Percentiles rank a stretch among this genome's conserved stretches.
phyloP scores from a whole-genome alignment of 2,888 invertebrate species.

The Rhogogaster chlorosoma region DNA sequence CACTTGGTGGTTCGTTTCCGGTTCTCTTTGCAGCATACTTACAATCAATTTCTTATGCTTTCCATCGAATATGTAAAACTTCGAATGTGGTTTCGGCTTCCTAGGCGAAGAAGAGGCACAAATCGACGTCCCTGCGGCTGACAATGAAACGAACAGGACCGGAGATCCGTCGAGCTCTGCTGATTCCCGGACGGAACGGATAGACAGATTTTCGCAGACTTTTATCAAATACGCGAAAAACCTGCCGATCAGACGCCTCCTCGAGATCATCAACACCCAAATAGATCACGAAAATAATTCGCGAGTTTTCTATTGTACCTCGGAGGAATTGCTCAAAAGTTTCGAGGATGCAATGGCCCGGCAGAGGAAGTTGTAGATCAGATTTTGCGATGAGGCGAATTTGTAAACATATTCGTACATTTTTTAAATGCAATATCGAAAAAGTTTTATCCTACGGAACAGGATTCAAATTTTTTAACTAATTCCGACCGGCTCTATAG shows the following conservation, averaged over 20 bases:
- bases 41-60: not conserved
- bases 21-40: not conserved
- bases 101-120: not conserved
- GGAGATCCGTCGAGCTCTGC: not conserved
- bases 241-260: constrained; percentile 57
- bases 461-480: not conserved
- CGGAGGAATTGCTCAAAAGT: constrained; percentile 52
- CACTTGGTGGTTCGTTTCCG: constrained; percentile 34
- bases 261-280: constrained; percentile 58
- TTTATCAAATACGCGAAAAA: constrained; percentile 63
- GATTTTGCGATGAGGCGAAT: not conserved
- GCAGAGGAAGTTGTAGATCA: not conserved
- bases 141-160: not conserved
- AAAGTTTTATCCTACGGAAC: not conserved
- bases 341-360: not conserved
- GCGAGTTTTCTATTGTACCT: constrained; percentile 58
- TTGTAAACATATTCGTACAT: not conserved
- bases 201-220: constrained; percentile 59
- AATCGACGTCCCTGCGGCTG: not conserved
- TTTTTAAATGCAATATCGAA: not conserved
- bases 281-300: constrained; percentile 58
- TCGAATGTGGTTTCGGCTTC: not conserved
- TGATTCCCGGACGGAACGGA: not conserved
- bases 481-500: not conserved
- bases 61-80: not conserved